Conservation (phyloP, 2,797 vertebrate genomes). For the Mus spretus region DNA sequence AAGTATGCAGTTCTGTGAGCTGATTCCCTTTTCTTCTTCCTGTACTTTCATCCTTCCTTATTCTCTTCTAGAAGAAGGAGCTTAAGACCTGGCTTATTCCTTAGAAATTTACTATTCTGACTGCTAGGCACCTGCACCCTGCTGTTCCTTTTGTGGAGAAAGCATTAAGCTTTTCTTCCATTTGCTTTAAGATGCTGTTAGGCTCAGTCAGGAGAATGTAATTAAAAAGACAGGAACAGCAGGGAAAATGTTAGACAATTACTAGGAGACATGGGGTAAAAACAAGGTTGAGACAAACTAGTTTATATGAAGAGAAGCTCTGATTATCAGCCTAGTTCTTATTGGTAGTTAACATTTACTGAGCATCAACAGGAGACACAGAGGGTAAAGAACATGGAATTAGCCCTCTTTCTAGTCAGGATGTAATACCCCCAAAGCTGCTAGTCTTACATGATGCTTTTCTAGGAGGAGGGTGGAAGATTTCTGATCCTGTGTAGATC, state of each 20-base stretch:
- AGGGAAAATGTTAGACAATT: slow-evolving; percentile 78
- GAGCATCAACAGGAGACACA: slow-evolving; percentile 27
- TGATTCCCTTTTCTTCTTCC: not conserved
- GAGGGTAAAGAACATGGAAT: slow-evolving; percentile 60
- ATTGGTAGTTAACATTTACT: slow-evolving; percentile 73
- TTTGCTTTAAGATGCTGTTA: slow-evolving; percentile 70
- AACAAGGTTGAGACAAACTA: slow-evolving; percentile 70
- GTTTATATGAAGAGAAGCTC: slow-evolving; percentile 71
- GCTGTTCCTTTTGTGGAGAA: slow-evolving; percentile 67
- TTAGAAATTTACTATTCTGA: slow-evolving; percentile 59
- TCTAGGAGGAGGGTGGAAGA: not conserved
- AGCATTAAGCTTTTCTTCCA: slow-evolving; percentile 70
- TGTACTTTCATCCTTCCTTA: not conserved
- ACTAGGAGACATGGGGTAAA: slow-evolving; percentile 63
- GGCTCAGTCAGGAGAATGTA: slow-evolving; percentile 72
- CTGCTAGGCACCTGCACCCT: slow-evolving; percentile 60
- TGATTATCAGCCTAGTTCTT: slow-evolving; percentile 72
- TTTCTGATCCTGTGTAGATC: not conserved
- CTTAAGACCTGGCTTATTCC: not conserved
- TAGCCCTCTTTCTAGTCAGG: slow-evolving; percentile 23
- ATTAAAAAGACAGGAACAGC: slow-evolving; percentile 79
- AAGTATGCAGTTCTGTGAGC: not conserved
- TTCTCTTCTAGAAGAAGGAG: not conserved
- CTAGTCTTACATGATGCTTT: not conserved
- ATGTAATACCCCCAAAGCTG: not conserved